Base-by-base conservation (phyloP, 1,140 invertebrate genomes). In the silkworm (Bombyx mori) region DNA sequence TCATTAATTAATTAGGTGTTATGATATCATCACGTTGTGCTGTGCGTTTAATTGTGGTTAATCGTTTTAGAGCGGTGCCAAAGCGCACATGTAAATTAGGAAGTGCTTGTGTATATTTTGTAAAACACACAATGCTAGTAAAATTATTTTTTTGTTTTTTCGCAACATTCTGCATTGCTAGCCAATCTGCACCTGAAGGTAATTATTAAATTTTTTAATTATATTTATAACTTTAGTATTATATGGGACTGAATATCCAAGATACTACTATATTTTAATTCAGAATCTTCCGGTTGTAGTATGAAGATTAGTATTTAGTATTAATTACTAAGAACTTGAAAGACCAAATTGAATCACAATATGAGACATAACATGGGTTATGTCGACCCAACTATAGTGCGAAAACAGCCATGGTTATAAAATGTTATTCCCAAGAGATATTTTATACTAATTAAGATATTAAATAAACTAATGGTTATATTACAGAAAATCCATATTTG, bases 21-120 rank as follows among this genome's bases (percentile, higher is more conserved):
- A 74, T 82, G 79, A 79, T 78, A 75, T 82, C 76, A 79, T 65
- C 71, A 62, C 60, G 62, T 62, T 60, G 61, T 61, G 61, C 71
- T 58, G 49, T n/a, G 18, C 57, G 58, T 61, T 62, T 54, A 63
- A 57, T 62, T 62, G 65, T 65, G 55, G 61, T 71, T 75, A 74
- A 77, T 69, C 54, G 68, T 60, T 66, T 63, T 50, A 60, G 51
- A 70, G 71, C 57, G 66, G 61, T 61, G 57, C 69, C 52, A 70
- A 66, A 67, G 76, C 56, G 65, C 60, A 62, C 72, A 67, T 73
- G 71, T 68, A 66, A 63, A 66, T 66, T 58, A 56, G 54, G 43
- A 52, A 60, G 48, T 56, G 58, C 47, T 22, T n/a, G 42, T 44
- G 54, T 56, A 60, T 61, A 46, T 54, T 55, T 22, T 42, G 44